Conservation (phyloP, 2,113 vertebrate species). For the Garra rufa region DNA sequence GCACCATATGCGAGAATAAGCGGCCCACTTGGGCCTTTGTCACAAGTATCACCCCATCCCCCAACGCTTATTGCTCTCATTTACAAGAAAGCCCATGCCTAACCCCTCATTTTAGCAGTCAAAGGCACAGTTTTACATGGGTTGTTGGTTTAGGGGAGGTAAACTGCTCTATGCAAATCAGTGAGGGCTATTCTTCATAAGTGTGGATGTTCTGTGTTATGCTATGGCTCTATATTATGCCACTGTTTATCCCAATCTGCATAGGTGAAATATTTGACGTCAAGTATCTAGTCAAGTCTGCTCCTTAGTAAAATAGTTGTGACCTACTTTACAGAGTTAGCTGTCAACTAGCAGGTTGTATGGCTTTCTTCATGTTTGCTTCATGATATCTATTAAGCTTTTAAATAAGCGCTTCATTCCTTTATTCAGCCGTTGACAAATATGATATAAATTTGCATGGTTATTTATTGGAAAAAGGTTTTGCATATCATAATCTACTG, state of each 20-base stretch:
- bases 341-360: background rate
- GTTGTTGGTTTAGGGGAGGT: background rate
- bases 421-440: background rate
- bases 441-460: background rate
- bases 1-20: conserved; percentile 69
- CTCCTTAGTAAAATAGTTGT: background rate
- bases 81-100: conserved; percentile 21
- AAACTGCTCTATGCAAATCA: background rate
- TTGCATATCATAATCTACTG: background rate
- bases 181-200: background rate
- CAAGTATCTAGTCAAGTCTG: background rate
- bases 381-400: too few relatives aligned
- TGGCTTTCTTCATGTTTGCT: background rate
- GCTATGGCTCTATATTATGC: background rate
- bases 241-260: background rate
- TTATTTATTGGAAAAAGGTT: conserved; percentile 3
- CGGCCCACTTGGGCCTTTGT: conserved; percentile 81
- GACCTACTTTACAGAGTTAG: conserved; percentile 20
- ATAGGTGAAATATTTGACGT: background rate
- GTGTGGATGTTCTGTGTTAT: background rate
- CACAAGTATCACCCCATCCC: conserved; percentile 75
- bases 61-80: conserved; percentile 65
- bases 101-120: conserved; percentile 22
- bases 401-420: too few relatives aligned
- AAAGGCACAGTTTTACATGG: conserved; percentile 55